Evolutionary conservation across 2,113 vertebrate species (phyloP), one percentile per base, ranked within the genome.

Genomic region (Antechinus flavipes): DNA sequence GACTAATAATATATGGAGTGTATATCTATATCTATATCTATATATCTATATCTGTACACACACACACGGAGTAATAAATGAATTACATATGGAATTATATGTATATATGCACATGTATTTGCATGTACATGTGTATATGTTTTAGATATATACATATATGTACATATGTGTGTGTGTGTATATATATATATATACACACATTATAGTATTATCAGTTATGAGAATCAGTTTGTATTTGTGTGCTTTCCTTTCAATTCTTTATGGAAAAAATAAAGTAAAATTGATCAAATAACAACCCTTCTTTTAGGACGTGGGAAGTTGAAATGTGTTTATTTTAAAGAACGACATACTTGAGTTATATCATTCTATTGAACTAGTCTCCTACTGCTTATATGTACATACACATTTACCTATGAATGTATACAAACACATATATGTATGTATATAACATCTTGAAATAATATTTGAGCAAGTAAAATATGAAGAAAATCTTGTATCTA

Each of bases 391-490:
- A 76, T 26, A 56, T 26, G 26, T 26, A 25, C 24, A 56, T 0
- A 56, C 54, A 54, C 55, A 55, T 25, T 24, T 16, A 56, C 55
- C 25, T 8, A 56, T 8, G 25, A 8, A 56, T 23, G 8, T 26
- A 56, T 56, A 56, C 8, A 56, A 8, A 56, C 2, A 10, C 7
- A 27, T 6, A 58, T 26, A 26, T 26, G 10, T 2, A 30, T 11
- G 11, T 30, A 30, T 3, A 61, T 30, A 30, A 12, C 22, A 0
- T 2, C n/a, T 22, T 2, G 53, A 12, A 55, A 55, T 84, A 52
- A 25, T 0, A 19, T 30, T 0, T 22, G 11, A 56, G n/a, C 27
- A 8, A n/a, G 93, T 26, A 56, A 68, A 25, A 0, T 2, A 0
- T 68, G 3, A n/a, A 2, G 6, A 2, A 7, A 53, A 49, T 3